A percentile compares a stretch with the other conserved stretches of the same genome.
These are phyloP conservation scores for Xiphophorus birchmanni DNA, from an alignment of 2,797 vertebrate species.

Conservation along the genomic window DNA sequence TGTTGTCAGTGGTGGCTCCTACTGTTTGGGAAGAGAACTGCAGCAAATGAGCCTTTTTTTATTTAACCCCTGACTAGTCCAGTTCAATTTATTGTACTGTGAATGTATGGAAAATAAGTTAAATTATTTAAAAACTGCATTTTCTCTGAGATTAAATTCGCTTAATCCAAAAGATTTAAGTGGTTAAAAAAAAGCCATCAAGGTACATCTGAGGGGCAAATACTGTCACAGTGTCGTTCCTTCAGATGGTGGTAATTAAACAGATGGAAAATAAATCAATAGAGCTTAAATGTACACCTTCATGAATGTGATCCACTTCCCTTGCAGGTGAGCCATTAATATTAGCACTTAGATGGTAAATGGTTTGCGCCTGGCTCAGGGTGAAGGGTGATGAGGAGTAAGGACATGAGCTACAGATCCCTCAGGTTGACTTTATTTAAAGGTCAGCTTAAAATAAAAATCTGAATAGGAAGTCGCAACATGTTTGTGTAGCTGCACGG, in stretches of 20 bases:
- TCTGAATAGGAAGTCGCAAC: slow-evolving; percentile 12
- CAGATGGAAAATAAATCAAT: slow-evolving; percentile 28
- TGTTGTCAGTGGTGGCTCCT: too few relatives aligned
- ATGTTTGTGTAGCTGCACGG: slow-evolving; percentile 19
- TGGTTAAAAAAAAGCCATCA: not conserved
- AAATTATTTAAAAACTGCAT: not conserved
- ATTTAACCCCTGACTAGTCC: too few relatives aligned
- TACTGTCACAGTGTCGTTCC: too few relatives aligned
- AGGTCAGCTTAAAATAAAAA: slow-evolving; percentile 45
- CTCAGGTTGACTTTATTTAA: slow-evolving; percentile 41
- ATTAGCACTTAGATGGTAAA: slow-evolving; percentile 19
- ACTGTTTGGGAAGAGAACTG: too few relatives aligned
- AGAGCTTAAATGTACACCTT: slow-evolving; percentile 16
- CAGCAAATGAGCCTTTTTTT: too few relatives aligned
- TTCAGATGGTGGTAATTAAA: slow-evolving; percentile 2
- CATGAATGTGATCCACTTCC: slow-evolving; percentile 5
- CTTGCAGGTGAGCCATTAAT: slow-evolving; percentile 16
- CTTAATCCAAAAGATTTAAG: not conserved
- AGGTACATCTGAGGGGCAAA: not conserved
- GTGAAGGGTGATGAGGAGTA: slow-evolving; percentile 19
- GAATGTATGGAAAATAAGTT: not conserved
- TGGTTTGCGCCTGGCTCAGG: slow-evolving; percentile 10
- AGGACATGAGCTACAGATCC: not conserved
- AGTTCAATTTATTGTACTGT: too few relatives aligned
- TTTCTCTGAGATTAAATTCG: not conserved